Conservation (phyloP, 30 jellyfish, hydroid and myxozoan genomes). For the Catostylus mosaicus region DNA sequence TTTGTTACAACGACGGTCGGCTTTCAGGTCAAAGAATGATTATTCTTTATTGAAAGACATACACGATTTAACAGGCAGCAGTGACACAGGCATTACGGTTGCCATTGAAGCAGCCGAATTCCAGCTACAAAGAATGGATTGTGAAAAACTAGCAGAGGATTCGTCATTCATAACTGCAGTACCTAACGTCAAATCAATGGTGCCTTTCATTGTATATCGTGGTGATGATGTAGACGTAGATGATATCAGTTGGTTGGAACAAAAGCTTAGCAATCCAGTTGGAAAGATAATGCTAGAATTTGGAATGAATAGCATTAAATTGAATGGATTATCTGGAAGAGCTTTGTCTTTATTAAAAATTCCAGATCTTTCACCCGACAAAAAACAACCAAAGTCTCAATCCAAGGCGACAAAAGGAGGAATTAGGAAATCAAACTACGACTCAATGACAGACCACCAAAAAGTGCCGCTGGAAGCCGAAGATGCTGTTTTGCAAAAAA, state of each 20-base stretch:
- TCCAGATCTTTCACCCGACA: background rate
- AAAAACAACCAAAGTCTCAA: background rate
- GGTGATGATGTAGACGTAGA: conserved; percentile 84
- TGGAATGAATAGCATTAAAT: conserved; percentile 37
- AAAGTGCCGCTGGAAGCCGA: background rate
- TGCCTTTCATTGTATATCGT: conserved; percentile 65
- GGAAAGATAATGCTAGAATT: conserved; percentile 89
- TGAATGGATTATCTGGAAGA: conserved; percentile 8
- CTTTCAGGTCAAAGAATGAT: conserved; percentile 18
- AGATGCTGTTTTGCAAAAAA: background rate
- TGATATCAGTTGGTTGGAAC: conserved; percentile 72
- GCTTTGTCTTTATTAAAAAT: background rate
- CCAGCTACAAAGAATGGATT: conserved; percentile 82
- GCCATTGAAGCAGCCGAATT: conserved; percentile 27
- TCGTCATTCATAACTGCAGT: conserved; percentile 69
- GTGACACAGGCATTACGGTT: conserved; percentile 23
- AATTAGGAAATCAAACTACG: background rate
- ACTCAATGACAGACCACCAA: background rate
- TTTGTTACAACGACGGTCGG: conserved; percentile 53
- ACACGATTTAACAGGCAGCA: conserved; percentile 32
- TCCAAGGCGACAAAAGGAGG: background rate
- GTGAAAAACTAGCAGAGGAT: conserved; percentile 62
- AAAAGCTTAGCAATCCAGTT: conserved; percentile 53
- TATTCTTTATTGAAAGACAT: conserved; percentile 24
- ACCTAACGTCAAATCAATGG: conserved; percentile 67